Conservation (phyloP, 2,797 vertebrate species). For the Oreortyx pictus region DNA sequence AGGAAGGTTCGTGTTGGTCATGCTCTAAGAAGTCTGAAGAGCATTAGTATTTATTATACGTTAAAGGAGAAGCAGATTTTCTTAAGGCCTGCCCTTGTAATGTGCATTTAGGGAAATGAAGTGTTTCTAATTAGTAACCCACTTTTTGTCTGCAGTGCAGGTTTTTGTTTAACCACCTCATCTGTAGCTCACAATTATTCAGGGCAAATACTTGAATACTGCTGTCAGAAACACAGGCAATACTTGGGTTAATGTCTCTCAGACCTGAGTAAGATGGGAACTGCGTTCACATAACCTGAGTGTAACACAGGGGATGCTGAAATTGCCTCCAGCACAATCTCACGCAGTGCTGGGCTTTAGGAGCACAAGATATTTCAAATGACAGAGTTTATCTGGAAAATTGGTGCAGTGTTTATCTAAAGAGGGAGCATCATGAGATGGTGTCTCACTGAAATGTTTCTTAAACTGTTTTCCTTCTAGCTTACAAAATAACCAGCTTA, state of each 20-base stretch:
- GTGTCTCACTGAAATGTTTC: neutral
- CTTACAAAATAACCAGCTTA: neutral
- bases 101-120: neutral
- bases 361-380: neutral
- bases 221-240: neutral
- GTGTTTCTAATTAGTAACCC: conserved; percentile 22
- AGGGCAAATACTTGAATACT: neutral
- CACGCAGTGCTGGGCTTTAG: neutral
- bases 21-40: conserved; percentile 1
- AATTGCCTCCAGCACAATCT: neutral
- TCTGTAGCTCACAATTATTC: neutral
- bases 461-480: neutral
- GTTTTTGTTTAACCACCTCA: neutral
- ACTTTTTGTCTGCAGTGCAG: neutral
- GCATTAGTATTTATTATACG: conserved; percentile 23
- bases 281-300: neutral
- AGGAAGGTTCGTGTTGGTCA: neutral
- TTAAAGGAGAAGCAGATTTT: conserved; percentile 8
- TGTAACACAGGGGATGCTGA: neutral
- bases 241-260: neutral
- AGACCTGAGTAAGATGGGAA: neutral
- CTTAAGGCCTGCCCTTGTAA: neutral
- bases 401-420: neutral
- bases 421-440: neutral
- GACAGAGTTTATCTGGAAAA: neutral